Evolutionary conservation across 2,797 vertebrate species (phyloP).

Genomic region (Nyctibius grandis): DNA sequence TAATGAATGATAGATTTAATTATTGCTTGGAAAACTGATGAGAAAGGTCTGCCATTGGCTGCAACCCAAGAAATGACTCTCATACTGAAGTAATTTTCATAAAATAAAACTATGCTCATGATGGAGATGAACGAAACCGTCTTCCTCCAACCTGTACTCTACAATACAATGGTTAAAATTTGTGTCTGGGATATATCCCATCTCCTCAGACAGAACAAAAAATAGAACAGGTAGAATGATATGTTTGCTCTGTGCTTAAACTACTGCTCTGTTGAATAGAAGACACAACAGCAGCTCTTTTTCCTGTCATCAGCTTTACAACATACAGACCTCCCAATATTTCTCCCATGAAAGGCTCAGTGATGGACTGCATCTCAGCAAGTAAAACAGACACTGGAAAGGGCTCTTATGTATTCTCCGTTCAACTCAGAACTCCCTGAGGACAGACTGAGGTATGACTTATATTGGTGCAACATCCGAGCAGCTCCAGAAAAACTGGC

Average conservation of each 20-base stretch:
- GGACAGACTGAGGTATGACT: neutral
- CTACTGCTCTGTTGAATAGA: neutral
- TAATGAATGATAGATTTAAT: neutral
- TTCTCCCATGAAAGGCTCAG: neutral
- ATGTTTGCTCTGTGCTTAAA: neutral
- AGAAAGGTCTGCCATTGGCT: neutral
- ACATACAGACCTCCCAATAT: neutral
- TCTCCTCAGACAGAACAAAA: neutral
- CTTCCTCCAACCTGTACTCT: neutral
- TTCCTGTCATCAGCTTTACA: neutral
- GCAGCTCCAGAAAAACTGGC: neutral
- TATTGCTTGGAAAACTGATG: neutral
- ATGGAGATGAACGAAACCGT: neutral
- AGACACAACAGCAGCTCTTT: neutral
- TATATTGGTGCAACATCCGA: neutral
- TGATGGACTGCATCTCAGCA: neutral
- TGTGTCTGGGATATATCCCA: neutral
- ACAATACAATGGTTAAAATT: neutral
- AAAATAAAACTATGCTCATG: neutral
- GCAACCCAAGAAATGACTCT: neutral
- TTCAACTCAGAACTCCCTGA: neutral
- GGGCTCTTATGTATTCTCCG: neutral
- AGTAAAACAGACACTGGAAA: neutral
- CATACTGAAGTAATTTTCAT: neutral
- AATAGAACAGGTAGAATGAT: neutral